These are phyloP conservation scores for Hirtodrosophila alboralis DNA, from an alignment of 2,888 invertebrate genomes.

Conservation along the genomic window DNA sequence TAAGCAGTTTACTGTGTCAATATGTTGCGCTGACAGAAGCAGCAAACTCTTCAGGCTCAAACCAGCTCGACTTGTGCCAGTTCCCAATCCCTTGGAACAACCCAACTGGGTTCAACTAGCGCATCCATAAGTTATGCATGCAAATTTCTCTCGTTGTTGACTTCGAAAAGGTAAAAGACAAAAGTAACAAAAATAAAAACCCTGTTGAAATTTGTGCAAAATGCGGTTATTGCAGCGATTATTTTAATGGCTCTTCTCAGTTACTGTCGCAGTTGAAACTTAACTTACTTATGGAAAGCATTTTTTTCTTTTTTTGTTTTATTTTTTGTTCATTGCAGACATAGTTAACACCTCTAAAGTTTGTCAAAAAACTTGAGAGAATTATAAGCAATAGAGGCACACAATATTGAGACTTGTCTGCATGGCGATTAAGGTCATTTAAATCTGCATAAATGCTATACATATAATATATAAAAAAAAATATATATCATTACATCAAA, in stretches of 20 bases:
- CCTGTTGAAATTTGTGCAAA: conserved; percentile 62
- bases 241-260: conserved; percentile 70
- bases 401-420: conserved; percentile 11
- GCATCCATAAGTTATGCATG: conserved; percentile 76
- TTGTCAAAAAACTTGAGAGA: conserved; percentile 10
- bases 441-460: not conserved
- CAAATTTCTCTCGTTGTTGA: conserved; percentile 67
- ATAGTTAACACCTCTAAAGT: conserved; percentile 45
- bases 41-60: conserved; percentile 24
- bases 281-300: conserved; percentile 45
- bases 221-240: conserved; percentile 75
- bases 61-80: conserved; percentile 31
- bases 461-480: too few relatives aligned
- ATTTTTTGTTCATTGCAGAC: conserved; percentile 43
- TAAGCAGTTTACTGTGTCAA: conserved; percentile 77
- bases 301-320: conserved; percentile 16
- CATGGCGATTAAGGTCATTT: not conserved
- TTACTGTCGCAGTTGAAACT: conserved; percentile 52
- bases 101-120: conserved; percentile 24
- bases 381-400: not conserved
- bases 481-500: too few relatives aligned
- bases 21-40: conserved; percentile 60
- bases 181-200: conserved; percentile 38
- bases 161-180: conserved; percentile 62
- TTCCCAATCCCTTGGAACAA: conserved; percentile 26